Evolutionary conservation across 2,888 invertebrate species (phyloP).

Genomic region (Drosophila nigricruria): DNA sequence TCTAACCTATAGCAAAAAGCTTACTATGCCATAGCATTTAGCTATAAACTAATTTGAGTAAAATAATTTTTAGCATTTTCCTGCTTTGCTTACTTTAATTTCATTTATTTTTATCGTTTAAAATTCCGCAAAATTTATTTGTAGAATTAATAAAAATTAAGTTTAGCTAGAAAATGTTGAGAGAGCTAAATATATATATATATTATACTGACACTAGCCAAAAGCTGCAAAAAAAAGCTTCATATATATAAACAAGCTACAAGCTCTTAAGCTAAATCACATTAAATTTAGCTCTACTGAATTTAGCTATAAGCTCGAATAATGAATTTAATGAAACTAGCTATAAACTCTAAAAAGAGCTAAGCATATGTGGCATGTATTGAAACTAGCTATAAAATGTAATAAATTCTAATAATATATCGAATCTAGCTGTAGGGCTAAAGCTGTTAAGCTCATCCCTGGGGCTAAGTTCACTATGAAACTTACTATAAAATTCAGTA

Average conservation of each 20-base stretch:
- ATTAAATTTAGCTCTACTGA: neutral
- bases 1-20: neutral
- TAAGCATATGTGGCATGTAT: neutral
- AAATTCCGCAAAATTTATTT: neutral
- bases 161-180: neutral
- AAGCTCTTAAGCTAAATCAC: neutral
- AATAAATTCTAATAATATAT: neutral
- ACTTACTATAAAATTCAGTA: neutral
- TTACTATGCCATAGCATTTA: neutral
- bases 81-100: neutral
- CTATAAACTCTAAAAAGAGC: neutral
- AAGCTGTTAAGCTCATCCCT: neutral
- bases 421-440: neutral
- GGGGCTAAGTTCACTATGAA: too few species aligned
- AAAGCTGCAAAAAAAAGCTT: neutral
- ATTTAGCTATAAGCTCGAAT: neutral
- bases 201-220: neutral
- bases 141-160: neutral
- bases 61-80: neutral
- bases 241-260: neutral
- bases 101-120: neutral
- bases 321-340: neutral
- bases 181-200: neutral
- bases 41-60: neutral
- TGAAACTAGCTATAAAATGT: neutral